Percentiles rank a stretch among this genome's conserved stretches.
Evolutionary conservation across 2,888 invertebrate species (phyloP).

Genomic region (Petrolisthes manimaculis): DNA sequence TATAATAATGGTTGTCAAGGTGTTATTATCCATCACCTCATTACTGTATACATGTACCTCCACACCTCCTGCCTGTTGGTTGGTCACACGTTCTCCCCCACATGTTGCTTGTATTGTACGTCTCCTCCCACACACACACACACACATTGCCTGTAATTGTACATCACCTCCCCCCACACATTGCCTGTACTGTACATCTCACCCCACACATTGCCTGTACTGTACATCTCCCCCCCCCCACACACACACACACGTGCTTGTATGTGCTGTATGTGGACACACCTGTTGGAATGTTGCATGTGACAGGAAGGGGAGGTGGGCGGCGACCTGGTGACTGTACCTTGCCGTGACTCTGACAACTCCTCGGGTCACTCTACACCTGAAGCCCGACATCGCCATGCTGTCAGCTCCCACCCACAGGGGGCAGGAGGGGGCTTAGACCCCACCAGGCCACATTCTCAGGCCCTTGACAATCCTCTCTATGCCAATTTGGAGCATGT

Average conservation of each 20-base stretch:
- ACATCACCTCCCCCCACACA: constrained; percentile 16
- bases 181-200: constrained; percentile 19
- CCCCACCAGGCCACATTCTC: constrained; percentile 55
- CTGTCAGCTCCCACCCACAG: constrained; percentile 60
- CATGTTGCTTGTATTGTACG: too few species aligned
- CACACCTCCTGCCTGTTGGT: too few species aligned
- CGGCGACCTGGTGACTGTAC: constrained; percentile 58
- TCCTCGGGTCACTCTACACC: constrained; percentile 62
- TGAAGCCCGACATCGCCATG: constrained; percentile 53
- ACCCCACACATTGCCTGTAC: constrained; percentile 24
- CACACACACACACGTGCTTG: constrained; percentile 28
- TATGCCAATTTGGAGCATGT: constrained; percentile 65
- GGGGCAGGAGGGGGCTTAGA: constrained; percentile 61
- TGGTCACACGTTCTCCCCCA: too few species aligned
- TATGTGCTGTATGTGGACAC: constrained; percentile 37
- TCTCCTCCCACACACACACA: neutral
- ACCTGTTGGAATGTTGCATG: constrained; percentile 61
- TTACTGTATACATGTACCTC: too few species aligned
- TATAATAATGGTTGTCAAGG: too few species aligned
- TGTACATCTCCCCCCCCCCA: neutral
- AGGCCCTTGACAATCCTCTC: constrained; percentile 65
- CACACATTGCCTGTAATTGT: constrained; percentile 6
- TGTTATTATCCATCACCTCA: too few species aligned
- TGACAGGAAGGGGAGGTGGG: constrained; percentile 60
- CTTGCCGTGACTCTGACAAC: constrained; percentile 60